A percentile compares a stretch with the other conserved stretches of the same genome.
Evolutionary conservation across 2,888 invertebrate genomes (phyloP).

Genomic region (Xestobium rufovillosum): DNA sequence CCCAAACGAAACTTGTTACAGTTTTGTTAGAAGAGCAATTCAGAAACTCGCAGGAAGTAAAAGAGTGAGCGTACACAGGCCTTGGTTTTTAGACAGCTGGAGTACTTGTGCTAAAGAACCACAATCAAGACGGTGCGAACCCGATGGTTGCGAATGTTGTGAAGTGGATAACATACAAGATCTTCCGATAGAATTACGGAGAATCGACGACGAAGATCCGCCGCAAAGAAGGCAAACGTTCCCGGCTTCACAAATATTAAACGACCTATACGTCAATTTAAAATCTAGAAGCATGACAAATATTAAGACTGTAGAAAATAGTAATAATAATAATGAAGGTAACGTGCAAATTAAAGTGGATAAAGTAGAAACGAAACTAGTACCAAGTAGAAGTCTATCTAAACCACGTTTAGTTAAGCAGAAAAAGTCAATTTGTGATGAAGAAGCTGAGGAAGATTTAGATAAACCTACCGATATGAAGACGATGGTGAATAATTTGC

Average conservation of each 20-base stretch:
- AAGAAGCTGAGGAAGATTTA: conserved; percentile 57
- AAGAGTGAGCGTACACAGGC: conserved; percentile 45
- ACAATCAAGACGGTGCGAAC: conserved; percentile 38
- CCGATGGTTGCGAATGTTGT: conserved; percentile 46
- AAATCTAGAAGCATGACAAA: conserved; percentile 81
- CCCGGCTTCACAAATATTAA: conserved; percentile 42
- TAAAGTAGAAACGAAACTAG: conserved; percentile 11
- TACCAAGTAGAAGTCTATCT: conserved; percentile 27
- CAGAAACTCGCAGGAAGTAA: conserved; percentile 70
- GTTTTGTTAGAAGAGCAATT: conserved; percentile 81
- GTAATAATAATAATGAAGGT: conserved; percentile 38
- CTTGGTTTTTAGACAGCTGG: conserved; percentile 80
- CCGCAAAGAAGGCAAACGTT: conserved; percentile 51
- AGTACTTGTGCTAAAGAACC: conserved; percentile 43
- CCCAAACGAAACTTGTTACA: conserved; percentile 90
- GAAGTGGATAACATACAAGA: conserved; percentile 59
- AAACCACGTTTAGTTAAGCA: conserved; percentile 77
- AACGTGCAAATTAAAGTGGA: conserved; percentile 26
- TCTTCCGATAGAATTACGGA: conserved; percentile 79
- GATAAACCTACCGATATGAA: conserved; percentile 65
- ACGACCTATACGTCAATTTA: conserved; percentile 49
- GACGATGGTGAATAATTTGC: conserved; percentile 55
- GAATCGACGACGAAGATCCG: conserved; percentile 59
- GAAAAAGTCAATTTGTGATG: conserved; percentile 76
- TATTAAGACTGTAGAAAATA: conserved; percentile 67